Evolutionary conservation across 2,888 invertebrate genomes (phyloP).

Genomic region (Pandemis corylana): DNA sequence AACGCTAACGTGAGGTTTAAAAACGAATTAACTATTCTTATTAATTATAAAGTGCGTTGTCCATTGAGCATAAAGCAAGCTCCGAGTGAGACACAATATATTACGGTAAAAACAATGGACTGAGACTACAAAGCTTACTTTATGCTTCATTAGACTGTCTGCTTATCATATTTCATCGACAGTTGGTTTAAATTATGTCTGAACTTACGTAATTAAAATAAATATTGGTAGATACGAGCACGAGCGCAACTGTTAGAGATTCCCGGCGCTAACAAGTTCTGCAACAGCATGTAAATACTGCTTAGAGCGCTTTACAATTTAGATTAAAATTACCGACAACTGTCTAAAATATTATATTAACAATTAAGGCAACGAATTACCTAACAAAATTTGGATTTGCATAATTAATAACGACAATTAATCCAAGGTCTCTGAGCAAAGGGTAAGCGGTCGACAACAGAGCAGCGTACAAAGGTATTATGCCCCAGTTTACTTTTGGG

Average conservation of each 20-base stretch:
- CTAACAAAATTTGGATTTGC: constrained; percentile 31
- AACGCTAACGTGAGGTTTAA: constrained; percentile 58
- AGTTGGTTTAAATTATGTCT: constrained; percentile 26
- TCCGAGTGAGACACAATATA: not conserved
- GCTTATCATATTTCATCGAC: constrained; percentile 28
- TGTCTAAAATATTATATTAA: constrained; percentile 28
- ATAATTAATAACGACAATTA: constrained; percentile 30
- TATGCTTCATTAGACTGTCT: constrained; percentile 19
- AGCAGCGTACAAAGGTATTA: not conserved
- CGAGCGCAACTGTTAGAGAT: not conserved
- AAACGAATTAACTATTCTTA: constrained; percentile 33
- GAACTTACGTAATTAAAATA: not conserved
- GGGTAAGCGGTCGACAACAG: not conserved
- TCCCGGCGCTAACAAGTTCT: constrained; percentile 2
- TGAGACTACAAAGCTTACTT: not conserved
- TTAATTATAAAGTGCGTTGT: constrained; percentile 22
- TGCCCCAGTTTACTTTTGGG: not conserved
- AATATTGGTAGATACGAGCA: not conserved
- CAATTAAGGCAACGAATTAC: constrained; percentile 30
- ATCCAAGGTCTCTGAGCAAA: constrained; percentile 14
- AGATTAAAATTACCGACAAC: constrained; percentile 18
- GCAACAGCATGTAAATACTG: constrained; percentile 7
- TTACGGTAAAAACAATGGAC: not conserved
- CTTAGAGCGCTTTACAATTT: constrained; percentile 16
- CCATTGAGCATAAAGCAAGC: constrained; percentile 14